Percentiles rank a stretch among this genome's conserved stretches.
Evolutionary conservation across 2,888 invertebrate species (phyloP).

Genomic region (Apantesis nais): DNA sequence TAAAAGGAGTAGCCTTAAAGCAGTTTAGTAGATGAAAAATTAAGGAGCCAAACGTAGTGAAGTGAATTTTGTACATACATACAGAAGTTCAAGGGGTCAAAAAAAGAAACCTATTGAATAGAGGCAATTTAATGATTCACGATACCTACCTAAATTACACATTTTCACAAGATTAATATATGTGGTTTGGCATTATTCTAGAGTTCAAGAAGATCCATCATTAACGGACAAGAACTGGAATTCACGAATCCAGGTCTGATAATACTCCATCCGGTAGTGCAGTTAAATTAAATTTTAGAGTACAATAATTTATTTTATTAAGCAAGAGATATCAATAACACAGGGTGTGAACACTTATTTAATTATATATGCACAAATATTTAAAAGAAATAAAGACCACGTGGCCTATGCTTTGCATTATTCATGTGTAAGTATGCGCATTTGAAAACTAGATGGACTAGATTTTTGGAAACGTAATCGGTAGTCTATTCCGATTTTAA

Average conservation of each 20-base stretch:
- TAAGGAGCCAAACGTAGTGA: not conserved
- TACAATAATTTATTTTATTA: not conserved
- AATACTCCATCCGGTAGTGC: not conserved
- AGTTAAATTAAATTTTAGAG: not conserved
- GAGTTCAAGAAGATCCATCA: not conserved
- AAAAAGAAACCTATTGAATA: too few species aligned
- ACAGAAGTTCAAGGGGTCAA: too few species aligned
- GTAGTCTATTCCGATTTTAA: not conserved
- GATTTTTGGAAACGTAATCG: conserved; percentile 5
- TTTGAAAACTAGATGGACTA: conserved; percentile 8
- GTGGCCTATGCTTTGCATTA: conserved; percentile 2
- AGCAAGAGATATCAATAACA: conserved; percentile 1
- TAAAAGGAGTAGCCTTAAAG: not conserved
- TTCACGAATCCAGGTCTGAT: not conserved
- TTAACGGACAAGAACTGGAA: not conserved
- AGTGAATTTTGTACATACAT: not conserved
- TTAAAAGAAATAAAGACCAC: conserved; percentile 8
- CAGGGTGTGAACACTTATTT: not conserved
- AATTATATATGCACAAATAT: conserved; percentile 7
- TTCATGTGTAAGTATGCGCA: conserved; percentile 1
- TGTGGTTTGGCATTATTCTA: too few species aligned
- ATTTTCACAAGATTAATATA: too few species aligned
- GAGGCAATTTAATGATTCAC: too few species aligned
- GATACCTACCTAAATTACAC: too few species aligned
- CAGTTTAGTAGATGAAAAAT: not conserved